These are phyloP conservation scores for Hyphantria cunea DNA, from an alignment of 1,140 invertebrate species.

Conservation along the genomic window DNA sequence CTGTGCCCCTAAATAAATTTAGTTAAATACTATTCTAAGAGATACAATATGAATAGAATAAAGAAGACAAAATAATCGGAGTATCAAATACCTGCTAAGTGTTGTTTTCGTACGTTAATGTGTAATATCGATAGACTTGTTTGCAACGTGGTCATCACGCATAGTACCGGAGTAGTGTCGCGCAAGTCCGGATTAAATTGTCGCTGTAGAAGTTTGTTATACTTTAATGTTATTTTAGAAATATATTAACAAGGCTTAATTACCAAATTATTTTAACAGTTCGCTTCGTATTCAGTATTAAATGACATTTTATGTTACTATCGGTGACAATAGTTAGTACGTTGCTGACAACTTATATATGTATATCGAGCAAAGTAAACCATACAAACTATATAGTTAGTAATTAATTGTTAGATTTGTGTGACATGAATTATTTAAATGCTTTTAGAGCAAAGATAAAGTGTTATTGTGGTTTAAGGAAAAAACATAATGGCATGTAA, in stretches of 20 bases:
- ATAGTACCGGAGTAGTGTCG: slow-evolving; percentile 71
- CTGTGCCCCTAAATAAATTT: slow-evolving; percentile 82
- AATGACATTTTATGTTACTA: slow-evolving; percentile 61
- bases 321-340: slow-evolving; percentile 54
- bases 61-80: slow-evolving; percentile 76
- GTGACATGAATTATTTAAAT: slow-evolving; percentile 80
- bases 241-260: slow-evolving; percentile 71
- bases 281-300: slow-evolving; percentile 79
- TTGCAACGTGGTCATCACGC: slow-evolving; percentile 50
- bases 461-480: slow-evolving; percentile 79
- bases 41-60: slow-evolving; percentile 79
- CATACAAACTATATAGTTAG: slow-evolving; percentile 79
- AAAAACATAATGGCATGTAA: slow-evolving; percentile 80
- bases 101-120: slow-evolving; percentile 72
- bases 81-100: slow-evolving; percentile 77
- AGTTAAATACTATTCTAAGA: slow-evolving; percentile 78
- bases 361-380: slow-evolving; percentile 80
- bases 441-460: slow-evolving; percentile 79
- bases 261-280: slow-evolving; percentile 74
- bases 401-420: slow-evolving; percentile 82
- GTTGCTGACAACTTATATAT: slow-evolving; percentile 72
- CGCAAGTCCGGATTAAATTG: slow-evolving; percentile 63
- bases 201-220: slow-evolving; percentile 61
- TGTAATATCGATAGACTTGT: slow-evolving; percentile 54
- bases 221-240: slow-evolving; percentile 73